Conservation (phyloP, 2,113 vertebrate genomes). For the Seriola dumerili region DNA sequence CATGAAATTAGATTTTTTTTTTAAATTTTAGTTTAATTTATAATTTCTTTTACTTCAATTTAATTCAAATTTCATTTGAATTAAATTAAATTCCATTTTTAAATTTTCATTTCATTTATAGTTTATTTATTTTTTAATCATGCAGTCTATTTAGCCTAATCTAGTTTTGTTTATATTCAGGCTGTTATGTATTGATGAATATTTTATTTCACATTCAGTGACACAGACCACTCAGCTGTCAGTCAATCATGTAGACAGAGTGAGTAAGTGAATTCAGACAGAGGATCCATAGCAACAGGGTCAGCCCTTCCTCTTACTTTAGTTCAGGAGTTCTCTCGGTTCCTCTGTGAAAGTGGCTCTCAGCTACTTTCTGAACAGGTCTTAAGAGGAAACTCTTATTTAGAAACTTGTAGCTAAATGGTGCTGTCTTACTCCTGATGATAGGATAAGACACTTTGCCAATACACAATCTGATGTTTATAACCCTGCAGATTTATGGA, state of each 20-base stretch:
- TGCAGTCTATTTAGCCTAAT: neutral
- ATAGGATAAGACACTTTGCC: neutral
- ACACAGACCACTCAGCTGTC: neutral
- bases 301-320: neutral
- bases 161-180: neutral
- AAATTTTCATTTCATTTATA: neutral
- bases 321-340: neutral
- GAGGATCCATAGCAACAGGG: neutral
- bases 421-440: neutral
- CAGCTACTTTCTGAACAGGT: neutral
- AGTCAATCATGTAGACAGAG: neutral
- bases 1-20: no score
- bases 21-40: no score
- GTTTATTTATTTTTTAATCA: neutral
- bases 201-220: neutral
- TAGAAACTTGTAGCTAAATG: neutral
- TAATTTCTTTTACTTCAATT: no score
- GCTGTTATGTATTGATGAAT: neutral
- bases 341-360: neutral
- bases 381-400: neutral
- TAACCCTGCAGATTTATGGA: neutral
- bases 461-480: neutral
- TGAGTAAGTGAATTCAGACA: neutral
- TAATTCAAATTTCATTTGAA: no score
- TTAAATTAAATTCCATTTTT: no score